phyloP scores from a whole-genome alignment of 2,113 vertebrate genomes.

The Pelvicachromis taeniatus region DNA sequence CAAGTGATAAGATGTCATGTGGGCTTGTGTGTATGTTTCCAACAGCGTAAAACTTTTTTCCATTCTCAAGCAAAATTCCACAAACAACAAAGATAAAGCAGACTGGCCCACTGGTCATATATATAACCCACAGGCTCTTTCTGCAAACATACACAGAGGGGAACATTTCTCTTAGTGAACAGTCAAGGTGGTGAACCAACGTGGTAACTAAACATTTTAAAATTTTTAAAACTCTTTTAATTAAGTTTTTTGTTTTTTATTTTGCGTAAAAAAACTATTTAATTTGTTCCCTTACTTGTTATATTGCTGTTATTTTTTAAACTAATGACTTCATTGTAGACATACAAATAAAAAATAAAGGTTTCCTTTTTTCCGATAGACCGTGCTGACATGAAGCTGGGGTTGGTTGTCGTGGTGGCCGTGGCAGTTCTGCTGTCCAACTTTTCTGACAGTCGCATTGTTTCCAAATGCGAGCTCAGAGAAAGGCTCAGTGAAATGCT shows the following conservation, averaged over 20 bases:
- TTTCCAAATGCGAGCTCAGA: conserved; percentile 42
- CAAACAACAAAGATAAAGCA: neutral
- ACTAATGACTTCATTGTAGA: too few relatives aligned
- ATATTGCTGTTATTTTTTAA: neutral
- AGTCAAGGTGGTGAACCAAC: neutral
- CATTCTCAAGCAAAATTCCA: neutral
- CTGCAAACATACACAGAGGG: neutral
- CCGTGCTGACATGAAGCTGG: conserved; percentile 8
- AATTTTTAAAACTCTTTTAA: too few relatives aligned
- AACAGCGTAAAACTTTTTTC: neutral
- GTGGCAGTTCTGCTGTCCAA: conserved; percentile 18
- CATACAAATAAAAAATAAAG: too few relatives aligned
- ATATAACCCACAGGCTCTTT: neutral
- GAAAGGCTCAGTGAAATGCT: accelerated
- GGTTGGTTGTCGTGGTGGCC: conserved; percentile 15
- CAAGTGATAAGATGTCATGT: too few relatives aligned
- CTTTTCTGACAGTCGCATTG: neutral
- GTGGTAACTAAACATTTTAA: neutral
- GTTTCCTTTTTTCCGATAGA: neutral
- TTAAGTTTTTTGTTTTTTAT: neutral
- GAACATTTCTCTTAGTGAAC: accelerated
- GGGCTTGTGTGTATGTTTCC: neutral
- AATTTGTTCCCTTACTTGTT: too few relatives aligned
- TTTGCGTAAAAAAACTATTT: neutral
- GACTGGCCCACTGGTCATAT: neutral